These are phyloP conservation scores for Willisornis vidua DNA, from an alignment of 2,113 vertebrate species.

Conservation along the genomic window DNA sequence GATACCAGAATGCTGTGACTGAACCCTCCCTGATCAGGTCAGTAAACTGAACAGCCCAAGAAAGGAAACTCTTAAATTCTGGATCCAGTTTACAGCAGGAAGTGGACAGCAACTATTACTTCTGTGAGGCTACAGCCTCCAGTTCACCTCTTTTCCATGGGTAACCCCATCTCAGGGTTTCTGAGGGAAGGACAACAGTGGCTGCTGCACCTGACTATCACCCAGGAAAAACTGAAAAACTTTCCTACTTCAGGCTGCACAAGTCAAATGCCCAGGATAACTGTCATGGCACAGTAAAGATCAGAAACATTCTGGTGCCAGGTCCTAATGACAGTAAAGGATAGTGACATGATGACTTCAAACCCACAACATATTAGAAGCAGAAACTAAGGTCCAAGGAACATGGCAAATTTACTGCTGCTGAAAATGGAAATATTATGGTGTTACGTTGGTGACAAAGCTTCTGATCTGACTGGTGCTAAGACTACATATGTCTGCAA, in stretches of 20 bases:
- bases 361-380: background rate
- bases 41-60: background rate
- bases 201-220: background rate
- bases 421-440: background rate
- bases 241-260: background rate
- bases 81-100: background rate
- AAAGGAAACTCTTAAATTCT: background rate
- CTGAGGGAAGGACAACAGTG: background rate
- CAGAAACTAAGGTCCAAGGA: background rate
- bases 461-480: background rate
- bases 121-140: background rate
- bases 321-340: background rate
- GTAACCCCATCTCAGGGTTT: background rate
- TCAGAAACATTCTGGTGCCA: background rate
- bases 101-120: background rate
- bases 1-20: accelerated
- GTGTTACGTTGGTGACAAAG: background rate
- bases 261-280: background rate
- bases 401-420: background rate
- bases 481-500: background rate
- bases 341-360: background rate
- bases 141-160: background rate
- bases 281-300: background rate
- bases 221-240: background rate
- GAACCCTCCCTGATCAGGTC: background rate